phyloP scores from a whole-genome alignment of 2,113 vertebrate genomes.

The Scortum barcoo region DNA sequence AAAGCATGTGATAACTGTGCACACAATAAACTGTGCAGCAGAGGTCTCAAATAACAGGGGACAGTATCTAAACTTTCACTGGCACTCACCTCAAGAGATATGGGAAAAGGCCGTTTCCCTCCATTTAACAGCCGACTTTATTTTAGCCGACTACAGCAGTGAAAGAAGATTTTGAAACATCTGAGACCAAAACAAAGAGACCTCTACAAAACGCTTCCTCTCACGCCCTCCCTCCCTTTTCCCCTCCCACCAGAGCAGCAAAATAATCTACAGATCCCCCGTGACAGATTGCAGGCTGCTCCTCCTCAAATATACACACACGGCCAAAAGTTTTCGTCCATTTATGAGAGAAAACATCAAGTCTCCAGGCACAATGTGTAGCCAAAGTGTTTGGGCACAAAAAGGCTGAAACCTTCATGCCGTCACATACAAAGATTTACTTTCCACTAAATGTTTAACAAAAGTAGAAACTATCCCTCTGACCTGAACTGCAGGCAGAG shows the following conservation, averaged over 20 bases:
- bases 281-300: constrained; percentile 45
- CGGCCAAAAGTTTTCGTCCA: not conserved
- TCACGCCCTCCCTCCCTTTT: constrained; percentile 24
- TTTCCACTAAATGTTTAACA: not conserved
- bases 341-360: not conserved
- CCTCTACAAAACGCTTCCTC: constrained; percentile 45
- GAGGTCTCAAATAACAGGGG: constrained; percentile 43
- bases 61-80: not conserved
- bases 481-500: not conserved
- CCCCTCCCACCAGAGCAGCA: constrained; percentile 62
- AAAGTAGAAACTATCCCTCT: not conserved
- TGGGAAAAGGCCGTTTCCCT: constrained; percentile 72
- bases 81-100: constrained; percentile 75
- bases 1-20: constrained; percentile 19
- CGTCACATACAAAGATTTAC: not conserved
- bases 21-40: constrained; percentile 38
- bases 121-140: constrained; percentile 67
- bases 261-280: constrained; percentile 41
- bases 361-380: not conserved
- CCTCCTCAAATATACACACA: constrained; percentile 28
- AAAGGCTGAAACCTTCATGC: not conserved
- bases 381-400: not conserved
- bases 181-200: constrained; percentile 16
- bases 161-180: constrained; percentile 17
- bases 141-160: not conserved